phyloP scores from a whole-genome alignment of 2,113 vertebrate genomes.

The human region DNA sequence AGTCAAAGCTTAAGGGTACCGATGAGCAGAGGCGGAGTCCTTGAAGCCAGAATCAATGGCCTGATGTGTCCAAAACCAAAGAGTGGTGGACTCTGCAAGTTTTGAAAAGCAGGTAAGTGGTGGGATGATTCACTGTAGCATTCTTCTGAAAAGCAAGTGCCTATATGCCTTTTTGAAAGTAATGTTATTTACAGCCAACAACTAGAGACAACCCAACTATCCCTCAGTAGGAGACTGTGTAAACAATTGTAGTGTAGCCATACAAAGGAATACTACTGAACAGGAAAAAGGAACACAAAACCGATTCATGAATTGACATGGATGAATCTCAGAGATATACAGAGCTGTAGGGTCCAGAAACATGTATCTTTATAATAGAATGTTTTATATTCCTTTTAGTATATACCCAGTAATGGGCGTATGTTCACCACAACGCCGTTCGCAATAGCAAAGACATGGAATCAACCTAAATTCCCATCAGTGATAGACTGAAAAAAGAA shows the following conservation, averaged over 20 bases:
- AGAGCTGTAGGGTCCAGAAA: neutral
- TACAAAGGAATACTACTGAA: neutral
- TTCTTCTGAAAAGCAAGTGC: neutral
- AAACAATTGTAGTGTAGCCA: neutral
- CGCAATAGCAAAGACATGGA: no score
- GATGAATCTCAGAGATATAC: neutral
- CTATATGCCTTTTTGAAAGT: neutral
- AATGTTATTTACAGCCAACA: neutral
- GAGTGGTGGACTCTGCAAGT: neutral
- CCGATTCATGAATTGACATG: neutral
- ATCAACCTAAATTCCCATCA: no score
- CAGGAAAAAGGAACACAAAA: neutral
- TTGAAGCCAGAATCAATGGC: neutral
- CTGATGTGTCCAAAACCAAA: neutral
- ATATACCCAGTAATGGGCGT: no score
- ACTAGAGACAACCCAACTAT: neutral
- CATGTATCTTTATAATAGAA: no score
- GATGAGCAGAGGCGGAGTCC: neutral
- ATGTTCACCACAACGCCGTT: no score
- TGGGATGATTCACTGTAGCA: neutral
- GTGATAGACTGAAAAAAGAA: no score
- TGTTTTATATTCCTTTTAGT: no score
- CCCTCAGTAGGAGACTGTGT: neutral
- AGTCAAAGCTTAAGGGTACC: neutral
- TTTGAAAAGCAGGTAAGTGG: neutral